These are phyloP conservation scores for Kryptolebias marmoratus DNA, from an alignment of 2,113 vertebrate genomes.

Conservation along the genomic window DNA sequence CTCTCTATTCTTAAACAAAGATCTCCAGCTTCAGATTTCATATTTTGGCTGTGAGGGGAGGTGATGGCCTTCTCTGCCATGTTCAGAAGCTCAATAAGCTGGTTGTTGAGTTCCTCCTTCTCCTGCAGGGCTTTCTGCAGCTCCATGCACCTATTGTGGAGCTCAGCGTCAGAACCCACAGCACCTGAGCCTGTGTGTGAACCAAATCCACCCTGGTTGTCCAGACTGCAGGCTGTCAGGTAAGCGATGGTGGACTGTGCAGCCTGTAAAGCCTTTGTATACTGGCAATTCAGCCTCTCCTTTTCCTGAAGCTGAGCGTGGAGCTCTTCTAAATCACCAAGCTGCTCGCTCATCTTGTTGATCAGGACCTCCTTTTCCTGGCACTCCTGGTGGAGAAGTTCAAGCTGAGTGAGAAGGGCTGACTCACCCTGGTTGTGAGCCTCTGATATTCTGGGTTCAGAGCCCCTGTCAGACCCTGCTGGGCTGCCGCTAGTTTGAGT, in stretches of 20 bases:
- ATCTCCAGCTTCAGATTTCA: conserved; percentile 46
- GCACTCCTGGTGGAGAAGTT: conserved; percentile 81
- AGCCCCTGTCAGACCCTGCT: conserved; percentile 19
- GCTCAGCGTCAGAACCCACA: conserved; percentile 24
- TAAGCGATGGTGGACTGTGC: conserved; percentile 82
- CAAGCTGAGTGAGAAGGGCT: conserved; percentile 70
- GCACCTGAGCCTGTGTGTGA: conserved; percentile 16
- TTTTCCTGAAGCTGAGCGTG: conserved; percentile 74
- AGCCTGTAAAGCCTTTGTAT: conserved; percentile 72
- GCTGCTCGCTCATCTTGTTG: conserved; percentile 67
- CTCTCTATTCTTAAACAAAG: conserved; percentile 64
- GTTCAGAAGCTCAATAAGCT: conserved; percentile 70
- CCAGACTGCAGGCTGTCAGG: conserved; percentile 81
- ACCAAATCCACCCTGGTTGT: conserved; percentile 63
- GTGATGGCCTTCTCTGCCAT: conserved; percentile 55
- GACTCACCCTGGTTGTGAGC: conserved; percentile 31
- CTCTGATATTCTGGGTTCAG: conserved; percentile 19
- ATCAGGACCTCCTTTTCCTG: conserved; percentile 80
- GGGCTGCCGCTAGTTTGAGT: conserved; percentile 17
- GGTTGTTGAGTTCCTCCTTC: conserved; percentile 68
- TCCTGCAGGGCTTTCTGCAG: conserved; percentile 67
- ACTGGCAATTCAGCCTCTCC: conserved; percentile 65
- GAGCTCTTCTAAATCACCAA: conserved; percentile 68
- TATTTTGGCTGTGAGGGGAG: conserved; percentile 19
- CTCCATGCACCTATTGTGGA: conserved; percentile 52